Base-by-base conservation (phyloP, 92 coral and sea anemone genomes). In the Porites divaricata region DNA sequence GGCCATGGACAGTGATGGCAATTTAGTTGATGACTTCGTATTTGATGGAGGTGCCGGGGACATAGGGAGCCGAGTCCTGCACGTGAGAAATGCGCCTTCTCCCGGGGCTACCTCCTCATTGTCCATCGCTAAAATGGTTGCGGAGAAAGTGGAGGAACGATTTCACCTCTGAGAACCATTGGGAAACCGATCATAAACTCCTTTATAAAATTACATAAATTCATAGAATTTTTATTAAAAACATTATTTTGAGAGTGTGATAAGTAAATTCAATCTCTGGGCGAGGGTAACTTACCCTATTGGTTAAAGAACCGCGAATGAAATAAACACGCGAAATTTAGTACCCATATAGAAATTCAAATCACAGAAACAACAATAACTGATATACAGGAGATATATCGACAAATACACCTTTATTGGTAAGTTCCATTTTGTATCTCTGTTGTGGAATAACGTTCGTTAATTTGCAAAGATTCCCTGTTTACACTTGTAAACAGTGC, bases 71-170 rank as follows among this genome's bases (percentile, higher is more conserved):
- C 96, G 98, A 15, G 87, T 96, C 66, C 84, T 96, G 61, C 99
- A 96, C 58, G 98, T 96, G 19, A 90, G 99, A 77, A 96, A 96
- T 80, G 98, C 99, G 19, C 99, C 99, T 2, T 96, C 99, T 41
- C 99, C 99, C 17, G 99, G 93, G 75, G 99, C 99, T 50, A 96
- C 99, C 2, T 96, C 99, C 19, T 96, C 99, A 35, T 85, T 96
- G 21, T 93, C 99, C 16, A 96, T 96, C 20, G 99, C 98, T 12
- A 90, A 91, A 81, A 90, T 96, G 98, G 95, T 96, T 20, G 94
- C 92, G 1, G 94, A 92, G 65, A 89, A 92, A 75, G 95, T 93
- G 17, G 81, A 84, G 14, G 91, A 89, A 67, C 93, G 94, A 49
- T 96, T 96, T 48, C 72, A 81, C 28, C 86, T 95, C 63, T 89